Evolutionary conservation across 1,140 invertebrate species (phyloP).

Genomic region (Sweltsa coloradensis): DNA sequence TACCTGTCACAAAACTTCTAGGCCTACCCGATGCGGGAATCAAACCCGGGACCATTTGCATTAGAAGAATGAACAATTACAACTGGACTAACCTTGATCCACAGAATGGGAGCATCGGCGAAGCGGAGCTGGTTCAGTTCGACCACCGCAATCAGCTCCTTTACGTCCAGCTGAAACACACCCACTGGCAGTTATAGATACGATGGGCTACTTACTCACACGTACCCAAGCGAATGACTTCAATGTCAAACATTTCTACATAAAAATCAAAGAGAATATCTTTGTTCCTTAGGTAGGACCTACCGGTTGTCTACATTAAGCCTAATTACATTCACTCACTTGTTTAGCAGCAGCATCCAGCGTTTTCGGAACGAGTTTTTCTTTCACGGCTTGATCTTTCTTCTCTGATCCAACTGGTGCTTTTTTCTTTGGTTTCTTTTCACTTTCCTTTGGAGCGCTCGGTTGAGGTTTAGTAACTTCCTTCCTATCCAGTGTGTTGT

Average conservation of each 20-base stretch:
- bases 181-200: conserved; percentile 7
- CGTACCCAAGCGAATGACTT: not conserved
- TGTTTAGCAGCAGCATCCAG: conserved; percentile 48
- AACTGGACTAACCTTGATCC: no score
- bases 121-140: conserved; percentile 39
- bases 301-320: not conserved
- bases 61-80: no score
- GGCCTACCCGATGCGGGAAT: no score
- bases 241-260: conserved; percentile 3
- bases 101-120: conserved; percentile 43
- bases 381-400: conserved; percentile 30
- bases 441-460: conserved; percentile 29
- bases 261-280: not conserved
- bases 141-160: conserved; percentile 37
- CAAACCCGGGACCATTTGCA: no score
- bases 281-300: conserved; percentile 8
- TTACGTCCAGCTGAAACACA: conserved; percentile 39
- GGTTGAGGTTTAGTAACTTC: conserved; percentile 30
- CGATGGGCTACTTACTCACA: conserved; percentile 4
- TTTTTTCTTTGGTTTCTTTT: conserved; percentile 31
- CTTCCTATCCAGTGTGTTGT: conserved; percentile 32
- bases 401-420: conserved; percentile 23
- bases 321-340: conserved; percentile 30
- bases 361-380: conserved; percentile 42
- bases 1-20: no score